These are phyloP conservation scores for Silurus asotus DNA, from an alignment of 2,113 vertebrate species.

Conservation along the genomic window DNA sequence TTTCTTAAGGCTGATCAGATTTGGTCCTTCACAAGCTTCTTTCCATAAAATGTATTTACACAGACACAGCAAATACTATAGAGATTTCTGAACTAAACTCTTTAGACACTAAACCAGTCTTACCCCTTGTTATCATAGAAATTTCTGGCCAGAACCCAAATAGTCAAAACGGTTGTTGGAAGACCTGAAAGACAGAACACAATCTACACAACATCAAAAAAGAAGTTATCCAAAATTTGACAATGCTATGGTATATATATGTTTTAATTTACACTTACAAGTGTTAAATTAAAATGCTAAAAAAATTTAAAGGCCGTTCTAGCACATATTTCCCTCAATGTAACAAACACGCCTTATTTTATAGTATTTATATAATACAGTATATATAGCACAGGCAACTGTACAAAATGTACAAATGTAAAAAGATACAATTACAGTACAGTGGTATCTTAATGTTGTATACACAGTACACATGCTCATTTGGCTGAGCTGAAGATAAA, in stretches of 20 bases:
- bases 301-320: background rate
- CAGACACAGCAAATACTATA: background rate
- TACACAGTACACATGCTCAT: background rate
- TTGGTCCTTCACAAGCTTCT: background rate
- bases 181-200: conserved; percentile 60
- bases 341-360: background rate
- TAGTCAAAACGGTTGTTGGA: conserved; percentile 65
- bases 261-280: background rate
- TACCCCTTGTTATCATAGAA: conserved; percentile 74
- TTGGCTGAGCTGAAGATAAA: background rate
- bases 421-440: background rate
- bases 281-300: background rate
- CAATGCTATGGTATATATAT: background rate
- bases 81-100: background rate
- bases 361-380: too few species aligned
- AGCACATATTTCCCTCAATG: background rate
- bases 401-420: background rate
- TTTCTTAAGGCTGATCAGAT: background rate
- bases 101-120: background rate
- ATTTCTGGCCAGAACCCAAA: conserved; percentile 74
- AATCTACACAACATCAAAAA: background rate
- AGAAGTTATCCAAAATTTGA: background rate
- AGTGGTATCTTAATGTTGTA: background rate
- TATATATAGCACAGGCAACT: too few species aligned
- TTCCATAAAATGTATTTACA: background rate